A percentile compares a stretch with the other conserved stretches of the same genome.
These are phyloP conservation scores for Lamprologus ornatipinnis DNA, from an alignment of 2,113 vertebrate species.

Conservation along the genomic window DNA sequence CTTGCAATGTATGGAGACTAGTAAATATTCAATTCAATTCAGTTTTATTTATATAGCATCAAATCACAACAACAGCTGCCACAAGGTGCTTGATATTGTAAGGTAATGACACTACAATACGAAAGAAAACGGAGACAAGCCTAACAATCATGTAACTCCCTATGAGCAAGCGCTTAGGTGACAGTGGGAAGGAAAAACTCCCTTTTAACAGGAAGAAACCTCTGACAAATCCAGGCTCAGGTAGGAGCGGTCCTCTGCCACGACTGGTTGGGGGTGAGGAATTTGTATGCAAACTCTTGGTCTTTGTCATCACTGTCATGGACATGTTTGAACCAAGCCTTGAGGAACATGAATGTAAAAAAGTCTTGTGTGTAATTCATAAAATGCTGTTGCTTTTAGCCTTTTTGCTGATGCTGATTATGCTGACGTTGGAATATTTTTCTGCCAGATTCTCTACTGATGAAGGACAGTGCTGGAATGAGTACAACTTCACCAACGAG, in stretches of 20 bases:
- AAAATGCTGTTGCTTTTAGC: neutral
- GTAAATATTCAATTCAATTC: neutral
- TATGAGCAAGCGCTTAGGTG: fast-evolving
- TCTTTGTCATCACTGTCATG: neutral
- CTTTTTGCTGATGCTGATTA: neutral
- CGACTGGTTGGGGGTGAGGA: neutral
- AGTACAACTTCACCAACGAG: slow-evolving; percentile 74
- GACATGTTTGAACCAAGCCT: neutral
- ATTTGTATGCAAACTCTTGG: neutral
- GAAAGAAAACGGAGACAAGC: fast-evolving
- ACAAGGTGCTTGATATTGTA: neutral
- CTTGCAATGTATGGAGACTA: neutral
- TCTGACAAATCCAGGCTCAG: fast-evolving
- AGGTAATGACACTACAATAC: neutral
- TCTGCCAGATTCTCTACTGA: slow-evolving; percentile 87
- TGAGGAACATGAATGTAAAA: neutral
- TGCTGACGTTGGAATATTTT: neutral
- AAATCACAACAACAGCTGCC: neutral
- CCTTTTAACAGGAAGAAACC: neutral
- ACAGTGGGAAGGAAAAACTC: neutral
- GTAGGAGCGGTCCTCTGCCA: neutral
- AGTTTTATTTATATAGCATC: neutral
- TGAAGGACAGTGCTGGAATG: slow-evolving; percentile 90
- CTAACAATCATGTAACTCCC: neutral
- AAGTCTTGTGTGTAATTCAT: fast-evolving